These are phyloP conservation scores for Microtus ochrogaster DNA, from an alignment of 2,113 vertebrate species.

Conservation along the genomic window DNA sequence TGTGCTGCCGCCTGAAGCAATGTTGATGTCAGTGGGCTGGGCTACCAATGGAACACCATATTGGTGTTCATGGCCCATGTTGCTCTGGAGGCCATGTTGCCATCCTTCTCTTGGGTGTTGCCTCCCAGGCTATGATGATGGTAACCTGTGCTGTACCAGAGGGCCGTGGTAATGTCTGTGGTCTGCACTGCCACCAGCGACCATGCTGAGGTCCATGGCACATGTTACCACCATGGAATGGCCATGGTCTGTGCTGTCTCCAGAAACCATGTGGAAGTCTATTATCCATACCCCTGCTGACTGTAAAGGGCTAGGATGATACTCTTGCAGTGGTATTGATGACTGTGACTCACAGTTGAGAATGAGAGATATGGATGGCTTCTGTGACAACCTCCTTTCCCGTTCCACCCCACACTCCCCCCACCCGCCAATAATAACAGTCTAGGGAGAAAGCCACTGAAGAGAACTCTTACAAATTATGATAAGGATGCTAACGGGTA, in stretches of 20 bases:
- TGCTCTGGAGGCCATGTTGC: neutral
- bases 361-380: neutral
- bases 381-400: neutral
- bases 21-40: too few relatives aligned
- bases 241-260: neutral
- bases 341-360: neutral
- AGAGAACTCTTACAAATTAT: neutral
- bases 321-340: neutral
- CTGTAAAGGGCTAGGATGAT: neutral
- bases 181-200: neutral
- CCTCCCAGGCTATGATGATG: too few relatives aligned
- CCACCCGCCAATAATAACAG: neutral
- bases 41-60: neutral
- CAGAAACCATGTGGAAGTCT: neutral
- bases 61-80: neutral
- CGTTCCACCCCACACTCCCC: too few relatives aligned
- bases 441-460: neutral
- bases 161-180: neutral
- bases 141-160: too few relatives aligned
- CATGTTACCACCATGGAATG: neutral
- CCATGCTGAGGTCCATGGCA: too few relatives aligned
- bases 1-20: too few relatives aligned
- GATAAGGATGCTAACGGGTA: neutral
- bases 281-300: neutral
- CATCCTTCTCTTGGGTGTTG: neutral